Percentiles rank a stretch among this genome's conserved stretches.
These are phyloP conservation scores for Rutilus rutilus DNA, from an alignment of 2,113 vertebrate species.

Conservation along the genomic window DNA sequence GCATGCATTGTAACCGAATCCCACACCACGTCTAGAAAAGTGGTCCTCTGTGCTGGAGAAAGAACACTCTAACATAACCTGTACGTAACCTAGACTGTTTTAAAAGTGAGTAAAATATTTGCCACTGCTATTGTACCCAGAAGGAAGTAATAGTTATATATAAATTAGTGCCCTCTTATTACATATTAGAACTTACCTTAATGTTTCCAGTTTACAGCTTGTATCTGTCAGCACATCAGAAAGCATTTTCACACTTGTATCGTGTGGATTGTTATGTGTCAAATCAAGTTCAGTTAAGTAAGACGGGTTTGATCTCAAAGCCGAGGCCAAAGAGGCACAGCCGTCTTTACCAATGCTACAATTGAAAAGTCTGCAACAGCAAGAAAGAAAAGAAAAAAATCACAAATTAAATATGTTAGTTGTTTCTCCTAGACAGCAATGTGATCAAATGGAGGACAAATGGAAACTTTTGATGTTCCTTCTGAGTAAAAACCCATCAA, in stretches of 20 bases:
- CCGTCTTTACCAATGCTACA: not conserved
- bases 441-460: not conserved
- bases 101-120: not conserved
- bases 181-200: not conserved
- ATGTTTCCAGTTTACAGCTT: constrained; percentile 8
- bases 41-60: too few relatives aligned
- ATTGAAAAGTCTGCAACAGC: not conserved
- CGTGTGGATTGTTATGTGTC: not conserved
- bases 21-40: too few relatives aligned
- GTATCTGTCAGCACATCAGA: constrained; percentile 1
- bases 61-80: too few relatives aligned
- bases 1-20: too few relatives aligned
- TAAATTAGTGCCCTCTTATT: not conserved
- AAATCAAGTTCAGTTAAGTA: constrained; percentile 20
- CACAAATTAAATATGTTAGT: not conserved
- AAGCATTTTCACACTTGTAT: constrained; percentile 25
- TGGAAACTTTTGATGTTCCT: not conserved
- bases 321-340: not conserved
- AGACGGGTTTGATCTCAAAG: constrained; percentile 29
- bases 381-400: not conserved
- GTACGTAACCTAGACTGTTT: not conserved
- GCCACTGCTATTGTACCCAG: not conserved
- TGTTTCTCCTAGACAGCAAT: not conserved
- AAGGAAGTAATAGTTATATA: not conserved
- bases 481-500: too few relatives aligned